phyloP scores from a whole-genome alignment of 2,888 invertebrate genomes.

The Xanthostigma xanthostigma region DNA sequence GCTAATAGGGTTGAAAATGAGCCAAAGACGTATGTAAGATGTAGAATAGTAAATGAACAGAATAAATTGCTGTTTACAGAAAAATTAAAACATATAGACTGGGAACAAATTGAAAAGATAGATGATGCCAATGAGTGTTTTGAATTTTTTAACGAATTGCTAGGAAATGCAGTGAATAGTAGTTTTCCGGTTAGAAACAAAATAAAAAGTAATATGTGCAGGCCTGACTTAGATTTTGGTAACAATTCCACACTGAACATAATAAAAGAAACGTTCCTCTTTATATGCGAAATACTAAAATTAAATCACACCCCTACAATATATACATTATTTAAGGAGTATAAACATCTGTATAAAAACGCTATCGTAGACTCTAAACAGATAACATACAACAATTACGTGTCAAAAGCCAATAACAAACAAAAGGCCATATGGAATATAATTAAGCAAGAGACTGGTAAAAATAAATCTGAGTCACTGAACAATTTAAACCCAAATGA shows the following conservation, averaged over 20 bases:
- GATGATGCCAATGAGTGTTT: background rate
- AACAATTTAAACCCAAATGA: background rate
- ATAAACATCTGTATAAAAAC: background rate
- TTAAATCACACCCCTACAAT: background rate
- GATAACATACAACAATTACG: constrained; percentile 1
- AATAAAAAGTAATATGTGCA: too few relatives aligned
- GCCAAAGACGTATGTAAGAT: background rate
- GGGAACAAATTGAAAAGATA: background rate
- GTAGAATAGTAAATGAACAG: background rate
- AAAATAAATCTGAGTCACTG: background rate
- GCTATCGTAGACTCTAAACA: background rate
- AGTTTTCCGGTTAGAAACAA: too few relatives aligned
- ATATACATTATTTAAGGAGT: too few relatives aligned
- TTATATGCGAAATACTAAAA: constrained; percentile 3
- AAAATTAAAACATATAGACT: background rate
- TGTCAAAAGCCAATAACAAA: constrained; percentile 3
- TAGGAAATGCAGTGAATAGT: too few relatives aligned
- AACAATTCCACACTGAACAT: too few relatives aligned
- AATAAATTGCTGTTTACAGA: background rate
- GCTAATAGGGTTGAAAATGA: background rate
- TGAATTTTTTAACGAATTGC: background rate
- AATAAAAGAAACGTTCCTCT: constrained; percentile 3
- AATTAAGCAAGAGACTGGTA: background rate
- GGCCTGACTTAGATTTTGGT: too few relatives aligned
- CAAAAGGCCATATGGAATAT: constrained; percentile 3